phyloP scores from a whole-genome alignment of 2,113 vertebrate species.

The Bufo bufo region DNA sequence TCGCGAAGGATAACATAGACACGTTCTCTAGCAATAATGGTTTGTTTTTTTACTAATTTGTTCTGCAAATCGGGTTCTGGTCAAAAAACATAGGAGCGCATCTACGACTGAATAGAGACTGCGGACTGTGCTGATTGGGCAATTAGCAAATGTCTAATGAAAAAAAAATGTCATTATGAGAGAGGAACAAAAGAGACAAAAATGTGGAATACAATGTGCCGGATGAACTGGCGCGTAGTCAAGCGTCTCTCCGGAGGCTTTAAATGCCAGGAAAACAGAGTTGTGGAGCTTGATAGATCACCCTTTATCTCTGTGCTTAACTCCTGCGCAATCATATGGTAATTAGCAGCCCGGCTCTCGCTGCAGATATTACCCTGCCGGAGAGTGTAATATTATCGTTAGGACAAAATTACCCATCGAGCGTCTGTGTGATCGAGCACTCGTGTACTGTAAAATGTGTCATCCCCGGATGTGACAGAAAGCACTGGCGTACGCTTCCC shows the following conservation, averaged over 20 bases:
- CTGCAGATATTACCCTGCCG: conserved; percentile 5
- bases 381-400: neutral
- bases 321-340: conserved; percentile 7
- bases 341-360: conserved; percentile 23
- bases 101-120: neutral
- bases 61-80: neutral
- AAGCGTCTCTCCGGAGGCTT: conserved; percentile 38
- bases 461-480: neutral
- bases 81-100: neutral
- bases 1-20: no score
- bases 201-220: neutral
- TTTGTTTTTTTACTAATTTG: neutral
- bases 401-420: neutral
- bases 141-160: conserved; percentile 26
- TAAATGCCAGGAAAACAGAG: conserved; percentile 34
- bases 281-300: conserved; percentile 28
- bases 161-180: conserved; percentile 23
- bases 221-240: conserved; percentile 5
- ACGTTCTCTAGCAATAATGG: no score
- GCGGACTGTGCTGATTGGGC: neutral
- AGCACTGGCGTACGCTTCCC: neutral
- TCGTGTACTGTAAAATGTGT: neutral
- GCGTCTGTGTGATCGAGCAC: neutral
- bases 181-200: neutral
- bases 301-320: neutral